Base-by-base conservation (phyloP, 2,888 invertebrate genomes). In the Tetrapedia diversipes region DNA sequence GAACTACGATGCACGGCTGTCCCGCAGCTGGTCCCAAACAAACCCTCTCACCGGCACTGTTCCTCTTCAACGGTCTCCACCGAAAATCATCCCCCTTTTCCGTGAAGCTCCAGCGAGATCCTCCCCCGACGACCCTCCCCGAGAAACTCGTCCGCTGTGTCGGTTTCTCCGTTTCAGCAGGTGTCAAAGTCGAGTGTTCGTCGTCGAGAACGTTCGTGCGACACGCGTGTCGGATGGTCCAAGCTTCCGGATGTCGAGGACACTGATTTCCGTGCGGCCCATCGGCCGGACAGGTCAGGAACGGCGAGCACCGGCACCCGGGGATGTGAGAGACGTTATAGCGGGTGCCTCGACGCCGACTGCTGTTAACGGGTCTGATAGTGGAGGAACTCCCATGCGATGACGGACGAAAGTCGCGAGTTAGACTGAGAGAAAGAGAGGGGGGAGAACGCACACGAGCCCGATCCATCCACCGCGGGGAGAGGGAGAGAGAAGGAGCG, bases 361-460 rank as follows among this genome's bases (percentile, higher is more conserved):
- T 90, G 90, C 88, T 88, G 90, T 90, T 90, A 89, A 90, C 89
- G 86, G 86, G 83, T 87, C 88, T 85, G 89, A 89, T 88, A 88
- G 88, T 83, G 85, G 87, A 80, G 85, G 83, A 80, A 86, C 86
- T 84, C 86, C 84, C 84, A 83, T 82, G 86, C 87, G 88, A 88
- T 87, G 88, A 89, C 89, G 89, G 87, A 84, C 88, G 86, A 86
- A 87, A 86, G 83, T 84, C 83, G 80, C 68, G 77, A 56, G 67
- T 70, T 65, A 59, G 70, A 68, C 65, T 56, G 75, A 56, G 66
- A 60, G 74, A 68, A 65, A 74, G 47, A 64, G 65, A 64, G 75
- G 75, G 67, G 76, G 68, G 56, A 61, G 68, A 63, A 47, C 54
- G 66, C 60, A 32, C 53, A 54, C 64, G 45, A 37, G 41, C 22